These are phyloP conservation scores for Anagyrus pseudococci DNA, from an alignment of 2,888 invertebrate genomes.

Conservation along the genomic window DNA sequence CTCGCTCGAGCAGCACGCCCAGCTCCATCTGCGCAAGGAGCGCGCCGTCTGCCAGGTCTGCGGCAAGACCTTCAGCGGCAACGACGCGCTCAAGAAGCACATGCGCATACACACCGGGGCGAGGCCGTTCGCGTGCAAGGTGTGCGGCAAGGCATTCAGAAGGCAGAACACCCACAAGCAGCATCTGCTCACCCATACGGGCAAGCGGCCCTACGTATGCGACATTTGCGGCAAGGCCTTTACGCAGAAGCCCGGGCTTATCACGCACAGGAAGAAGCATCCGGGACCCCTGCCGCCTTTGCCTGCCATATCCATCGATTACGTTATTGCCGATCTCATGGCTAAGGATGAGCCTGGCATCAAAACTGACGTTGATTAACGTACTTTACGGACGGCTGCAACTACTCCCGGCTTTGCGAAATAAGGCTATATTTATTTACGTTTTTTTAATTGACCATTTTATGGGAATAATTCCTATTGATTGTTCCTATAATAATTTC, in stretches of 20 bases:
- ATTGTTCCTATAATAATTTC: too few species aligned
- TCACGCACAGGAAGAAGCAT: constrained; percentile 43
- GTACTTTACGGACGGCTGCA: too few species aligned
- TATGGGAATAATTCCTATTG: too few species aligned
- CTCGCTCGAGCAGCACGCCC: constrained; percentile 41
- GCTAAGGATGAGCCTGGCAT: constrained; percentile 4
- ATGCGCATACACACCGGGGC: constrained; percentile 53
- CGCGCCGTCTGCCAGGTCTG: constrained; percentile 42
- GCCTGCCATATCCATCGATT: constrained; percentile 37
- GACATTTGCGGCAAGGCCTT: constrained; percentile 44
- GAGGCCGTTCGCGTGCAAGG: constrained; percentile 50
- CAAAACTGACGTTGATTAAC: background rate
- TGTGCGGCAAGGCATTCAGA: constrained; percentile 46
- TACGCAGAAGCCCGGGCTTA: constrained; percentile 42
- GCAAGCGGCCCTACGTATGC: constrained; percentile 40
- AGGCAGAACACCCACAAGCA: constrained; percentile 42
- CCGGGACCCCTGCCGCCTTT: constrained; percentile 41
- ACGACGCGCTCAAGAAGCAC: constrained; percentile 49
- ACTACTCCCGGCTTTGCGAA: too few species aligned
- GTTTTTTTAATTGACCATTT: too few species aligned
- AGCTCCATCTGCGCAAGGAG: constrained; percentile 32
- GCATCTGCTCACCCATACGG: constrained; percentile 43
- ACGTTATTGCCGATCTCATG: constrained; percentile 35
- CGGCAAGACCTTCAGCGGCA: constrained; percentile 41
- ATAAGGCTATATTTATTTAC: too few species aligned